A percentile compares a stretch with the other conserved stretches of the same genome.
phyloP scores from a whole-genome alignment of 1,140 invertebrate genomes.

The Drusus annulatus region DNA sequence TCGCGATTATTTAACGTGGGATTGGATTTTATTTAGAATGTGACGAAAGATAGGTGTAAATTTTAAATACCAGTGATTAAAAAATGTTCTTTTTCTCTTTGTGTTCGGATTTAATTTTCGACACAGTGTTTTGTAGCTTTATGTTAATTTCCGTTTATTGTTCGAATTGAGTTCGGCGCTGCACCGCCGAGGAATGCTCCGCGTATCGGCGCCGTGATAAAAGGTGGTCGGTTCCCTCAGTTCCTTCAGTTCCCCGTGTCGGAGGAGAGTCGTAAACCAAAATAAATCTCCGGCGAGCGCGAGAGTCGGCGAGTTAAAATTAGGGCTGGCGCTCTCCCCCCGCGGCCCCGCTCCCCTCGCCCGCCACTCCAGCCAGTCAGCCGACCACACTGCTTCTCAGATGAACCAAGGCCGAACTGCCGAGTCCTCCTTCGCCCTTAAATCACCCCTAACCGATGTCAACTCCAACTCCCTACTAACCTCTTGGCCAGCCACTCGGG shows the following conservation, averaged over 20 bases:
- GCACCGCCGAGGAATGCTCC: slow-evolving; percentile 19
- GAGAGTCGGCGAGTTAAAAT: slow-evolving; percentile 21
- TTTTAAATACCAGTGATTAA: background rate
- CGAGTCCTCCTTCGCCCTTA: slow-evolving; percentile 25
- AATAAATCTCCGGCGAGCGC: slow-evolving; percentile 34
- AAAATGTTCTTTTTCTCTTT: slow-evolving; percentile 3
- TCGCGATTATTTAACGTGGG: slow-evolving; percentile 18
- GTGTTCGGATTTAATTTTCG: slow-evolving; percentile 7
- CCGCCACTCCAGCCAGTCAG: background rate
- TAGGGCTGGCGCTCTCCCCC: slow-evolving; percentile 1
- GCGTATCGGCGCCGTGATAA: slow-evolving; percentile 26
- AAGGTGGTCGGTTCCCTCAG: slow-evolving; percentile 10
- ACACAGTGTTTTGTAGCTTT: background rate
- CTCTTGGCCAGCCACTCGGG: slow-evolving; percentile 8
- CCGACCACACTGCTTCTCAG: slow-evolving; percentile 2
- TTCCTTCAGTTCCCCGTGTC: background rate
- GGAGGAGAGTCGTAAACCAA: slow-evolving; percentile 42
- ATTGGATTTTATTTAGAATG: slow-evolving; percentile 23
- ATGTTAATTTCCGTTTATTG: slow-evolving; percentile 11
- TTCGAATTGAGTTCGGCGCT: slow-evolving; percentile 26
- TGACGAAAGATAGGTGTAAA: slow-evolving; percentile 3
- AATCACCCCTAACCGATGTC: slow-evolving; percentile 24
- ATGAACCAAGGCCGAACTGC: slow-evolving; percentile 38
- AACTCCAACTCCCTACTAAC: slow-evolving; percentile 28
- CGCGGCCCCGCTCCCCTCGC: slow-evolving; percentile 1